Conservation (phyloP, 2,797 vertebrate species). For the Sciurus vulgaris region DNA sequence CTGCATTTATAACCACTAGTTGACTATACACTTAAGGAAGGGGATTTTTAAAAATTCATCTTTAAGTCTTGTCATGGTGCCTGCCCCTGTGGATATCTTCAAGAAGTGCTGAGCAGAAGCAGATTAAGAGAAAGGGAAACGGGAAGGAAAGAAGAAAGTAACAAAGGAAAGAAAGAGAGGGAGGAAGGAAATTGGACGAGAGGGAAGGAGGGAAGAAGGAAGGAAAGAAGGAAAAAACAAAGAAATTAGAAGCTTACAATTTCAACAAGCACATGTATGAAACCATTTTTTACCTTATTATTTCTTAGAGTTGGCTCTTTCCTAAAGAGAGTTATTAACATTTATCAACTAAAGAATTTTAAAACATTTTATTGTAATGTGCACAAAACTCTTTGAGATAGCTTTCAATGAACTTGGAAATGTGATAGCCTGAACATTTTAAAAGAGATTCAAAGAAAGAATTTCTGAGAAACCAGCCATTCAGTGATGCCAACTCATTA, state of each 20-base stretch:
- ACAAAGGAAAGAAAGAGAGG: no score
- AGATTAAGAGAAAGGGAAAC: neutral
- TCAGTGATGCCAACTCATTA: conserved; percentile 7
- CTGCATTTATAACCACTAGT: neutral
- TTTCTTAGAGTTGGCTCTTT: conserved; percentile 60
- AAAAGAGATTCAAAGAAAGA: conserved; percentile 36
- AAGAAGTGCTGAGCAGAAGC: neutral
- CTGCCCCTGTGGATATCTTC: neutral
- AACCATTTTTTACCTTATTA: conserved; percentile 2
- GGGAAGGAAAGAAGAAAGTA: neutral
- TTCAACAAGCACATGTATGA: neutral
- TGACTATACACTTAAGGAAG: neutral
- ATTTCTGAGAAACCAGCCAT: conserved; percentile 41
- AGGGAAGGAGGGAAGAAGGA: neutral
- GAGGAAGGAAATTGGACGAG: accelerated
- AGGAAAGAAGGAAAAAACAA: neutral
- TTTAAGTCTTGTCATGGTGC: neutral
- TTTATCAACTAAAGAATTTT: conserved; percentile 28
- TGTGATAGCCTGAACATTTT: neutral
- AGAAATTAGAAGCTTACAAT: neutral
- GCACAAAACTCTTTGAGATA: conserved; percentile 55
- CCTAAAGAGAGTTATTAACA: conserved; percentile 45
- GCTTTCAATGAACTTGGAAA: conserved; percentile 54
- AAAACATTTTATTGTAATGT: conserved; percentile 28
- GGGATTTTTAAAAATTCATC: neutral